A percentile compares a stretch with the other conserved stretches of the same genome.
These are phyloP conservation scores for Lucilia sericata DNA, from an alignment of 1,140 invertebrate species.

Conservation along the genomic window DNA sequence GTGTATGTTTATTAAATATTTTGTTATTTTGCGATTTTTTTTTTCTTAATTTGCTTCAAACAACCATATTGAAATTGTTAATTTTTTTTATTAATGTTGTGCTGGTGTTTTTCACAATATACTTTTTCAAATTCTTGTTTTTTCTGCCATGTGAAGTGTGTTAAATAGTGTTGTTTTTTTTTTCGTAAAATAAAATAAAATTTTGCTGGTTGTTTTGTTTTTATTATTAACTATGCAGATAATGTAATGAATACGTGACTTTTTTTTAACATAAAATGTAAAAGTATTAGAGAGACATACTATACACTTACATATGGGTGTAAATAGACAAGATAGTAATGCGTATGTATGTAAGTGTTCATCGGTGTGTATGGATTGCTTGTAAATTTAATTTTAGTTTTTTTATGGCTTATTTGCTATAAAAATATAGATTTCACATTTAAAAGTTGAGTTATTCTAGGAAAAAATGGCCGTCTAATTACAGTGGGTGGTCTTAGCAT, in stretches of 20 bases:
- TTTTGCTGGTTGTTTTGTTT: slow-evolving; percentile 2
- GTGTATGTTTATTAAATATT: not conserved
- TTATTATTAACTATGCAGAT: slow-evolving; percentile 32
- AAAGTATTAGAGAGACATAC: not conserved
- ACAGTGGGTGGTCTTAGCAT: slow-evolving; percentile 34
- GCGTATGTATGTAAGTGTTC: not conserved
- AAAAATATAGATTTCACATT: slow-evolving; percentile 27
- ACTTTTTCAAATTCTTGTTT: not conserved
- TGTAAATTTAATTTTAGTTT: slow-evolving; percentile 11
- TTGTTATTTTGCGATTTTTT: too few relatives aligned
- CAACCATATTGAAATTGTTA: slow-evolving; percentile 14
- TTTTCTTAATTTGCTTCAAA: not conserved
- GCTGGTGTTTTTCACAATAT: slow-evolving; percentile 8
- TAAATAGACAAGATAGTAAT: too few relatives aligned
- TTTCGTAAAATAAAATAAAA: not conserved
- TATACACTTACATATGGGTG: not conserved
- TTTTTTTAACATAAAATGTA: slow-evolving; percentile 11
- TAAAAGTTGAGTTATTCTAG: slow-evolving; percentile 7
- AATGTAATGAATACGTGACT: slow-evolving; percentile 23
- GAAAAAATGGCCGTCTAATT: slow-evolving; percentile 40
- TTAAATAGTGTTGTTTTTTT: not conserved
- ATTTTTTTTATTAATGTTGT: not conserved
- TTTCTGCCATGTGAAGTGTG: not conserved
- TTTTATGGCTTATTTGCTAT: slow-evolving; percentile 2
- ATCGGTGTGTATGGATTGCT: not conserved